phyloP scores from a whole-genome alignment of 2,888 invertebrate species.

The Strigamia crassipes region DNA sequence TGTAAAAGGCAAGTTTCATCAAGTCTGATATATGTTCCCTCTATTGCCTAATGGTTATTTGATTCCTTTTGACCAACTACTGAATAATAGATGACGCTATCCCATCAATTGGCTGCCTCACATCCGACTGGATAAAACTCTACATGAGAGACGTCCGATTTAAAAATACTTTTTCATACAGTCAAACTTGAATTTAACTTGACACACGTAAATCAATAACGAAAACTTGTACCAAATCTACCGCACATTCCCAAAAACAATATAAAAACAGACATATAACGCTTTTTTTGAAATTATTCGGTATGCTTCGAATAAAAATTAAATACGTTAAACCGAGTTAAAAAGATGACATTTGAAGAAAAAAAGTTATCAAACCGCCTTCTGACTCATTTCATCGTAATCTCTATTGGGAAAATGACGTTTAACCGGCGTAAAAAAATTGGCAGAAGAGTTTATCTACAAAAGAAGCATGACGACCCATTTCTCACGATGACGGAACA shows the following conservation, averaged over 20 bases:
- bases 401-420: background rate
- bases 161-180: background rate
- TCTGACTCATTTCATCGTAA: conserved; percentile 11
- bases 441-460: conserved; percentile 29
- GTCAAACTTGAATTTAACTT: background rate
- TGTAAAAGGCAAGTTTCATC: background rate
- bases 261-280: background rate
- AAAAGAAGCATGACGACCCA: conserved; percentile 10
- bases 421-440: conserved; percentile 1
- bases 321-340: background rate
- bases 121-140: conserved; percentile 12
- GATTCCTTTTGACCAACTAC: conserved; percentile 34
- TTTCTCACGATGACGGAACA: background rate
- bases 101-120: conserved; percentile 27
- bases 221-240: background rate
- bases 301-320: background rate
- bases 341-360: background rate
- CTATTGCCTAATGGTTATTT: conserved; percentile 35
- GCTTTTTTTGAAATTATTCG: too few species aligned
- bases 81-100: conserved; percentile 35
- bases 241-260: background rate
- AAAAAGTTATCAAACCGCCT: background rate
- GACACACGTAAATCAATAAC: background rate
- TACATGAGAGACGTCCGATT: background rate
- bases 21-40: conserved; percentile 23